Evolutionary conservation across 2,113 vertebrate genomes (phyloP), one percentile per base, ranked within the genome.

Genomic region (pig (Sus scrofa)): DNA sequence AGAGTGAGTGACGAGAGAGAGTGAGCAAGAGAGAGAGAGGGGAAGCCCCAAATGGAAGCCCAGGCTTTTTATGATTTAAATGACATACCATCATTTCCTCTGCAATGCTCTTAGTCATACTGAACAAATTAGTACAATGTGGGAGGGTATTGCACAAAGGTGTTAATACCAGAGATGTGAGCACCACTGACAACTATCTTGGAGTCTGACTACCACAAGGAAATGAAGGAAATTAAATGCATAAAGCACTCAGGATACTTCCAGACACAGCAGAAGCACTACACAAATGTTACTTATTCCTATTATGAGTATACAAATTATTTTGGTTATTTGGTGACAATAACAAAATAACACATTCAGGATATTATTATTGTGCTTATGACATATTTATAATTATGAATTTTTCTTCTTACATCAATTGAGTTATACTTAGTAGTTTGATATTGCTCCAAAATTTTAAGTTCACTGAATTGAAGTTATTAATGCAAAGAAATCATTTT

Each of bases 401-500:
- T 37, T 44, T 84, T 79, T 58, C 32, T 71, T 88, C 44, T n/a
- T 67, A 65, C 1, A 56, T 74, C 0, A 13, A 1, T 27, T 84
- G 15, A 67, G 18, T 50, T 16, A 30, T 52, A 65, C n/a, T 90
- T 92, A 52, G 7, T 39, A 75, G 13, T 77, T 81, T 71, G 32
- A 67, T 9, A 27, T 24, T 60, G 26, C 12, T 56, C 18, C 37
- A 22, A 60, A n/a, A 39, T 81, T 27, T 89, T 85, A 92, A 67
- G 1, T 62, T 94, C 26, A 81, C 16, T 63, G 71, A 94, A 39
- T 14, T 85, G 9, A 86, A 74, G 11, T 18, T 83, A 86, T 30
- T 27, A 94, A 84, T 56, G 8, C 20, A 78, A 39, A 94, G 6
- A 73, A 77, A 78, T 68, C 5, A 77, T 58, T 89, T 89, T 89